Conservation (phyloP, 2,888 invertebrate genomes). For the Vandiemenella viatica region DNA sequence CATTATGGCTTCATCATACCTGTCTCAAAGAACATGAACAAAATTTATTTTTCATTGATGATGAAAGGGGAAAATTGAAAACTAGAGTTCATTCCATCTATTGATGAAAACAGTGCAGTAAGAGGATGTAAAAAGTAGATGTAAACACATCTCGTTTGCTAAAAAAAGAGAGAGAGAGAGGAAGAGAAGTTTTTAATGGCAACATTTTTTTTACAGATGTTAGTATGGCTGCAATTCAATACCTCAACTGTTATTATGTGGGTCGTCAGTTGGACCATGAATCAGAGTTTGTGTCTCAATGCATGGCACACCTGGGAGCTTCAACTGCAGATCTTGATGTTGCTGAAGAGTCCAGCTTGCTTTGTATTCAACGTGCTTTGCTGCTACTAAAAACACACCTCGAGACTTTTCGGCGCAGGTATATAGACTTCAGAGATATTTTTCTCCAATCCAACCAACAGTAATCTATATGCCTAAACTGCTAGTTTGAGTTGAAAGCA, state of each 20-base stretch:
- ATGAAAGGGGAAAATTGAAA: no score
- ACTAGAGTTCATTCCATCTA: neutral
- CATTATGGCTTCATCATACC: no score
- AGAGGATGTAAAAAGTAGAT: no score
- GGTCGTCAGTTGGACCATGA: conserved; percentile 80
- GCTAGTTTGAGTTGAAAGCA: no score
- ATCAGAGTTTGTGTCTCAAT: conserved; percentile 82
- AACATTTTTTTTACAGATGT: conserved; percentile 51
- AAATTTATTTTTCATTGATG: no score
- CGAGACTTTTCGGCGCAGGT: conserved; percentile 75
- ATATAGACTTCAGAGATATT: no score
- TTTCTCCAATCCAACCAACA: no score
- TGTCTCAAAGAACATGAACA: no score
- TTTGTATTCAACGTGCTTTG: conserved; percentile 80
- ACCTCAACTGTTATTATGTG: conserved; percentile 87
- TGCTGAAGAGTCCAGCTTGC: conserved; percentile 63
- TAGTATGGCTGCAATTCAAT: conserved; percentile 87
- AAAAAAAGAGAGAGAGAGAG: no score
- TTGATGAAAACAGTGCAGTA: neutral
- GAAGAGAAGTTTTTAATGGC: no score
- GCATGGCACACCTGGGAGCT: conserved; percentile 80
- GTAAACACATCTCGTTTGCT: neutral
- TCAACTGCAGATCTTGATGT: conserved; percentile 55
- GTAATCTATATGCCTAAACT: no score
- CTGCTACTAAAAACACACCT: conserved; percentile 80